Conservation (phyloP, 1,140 invertebrate genomes). For the Sinonovacula constricta region DNA sequence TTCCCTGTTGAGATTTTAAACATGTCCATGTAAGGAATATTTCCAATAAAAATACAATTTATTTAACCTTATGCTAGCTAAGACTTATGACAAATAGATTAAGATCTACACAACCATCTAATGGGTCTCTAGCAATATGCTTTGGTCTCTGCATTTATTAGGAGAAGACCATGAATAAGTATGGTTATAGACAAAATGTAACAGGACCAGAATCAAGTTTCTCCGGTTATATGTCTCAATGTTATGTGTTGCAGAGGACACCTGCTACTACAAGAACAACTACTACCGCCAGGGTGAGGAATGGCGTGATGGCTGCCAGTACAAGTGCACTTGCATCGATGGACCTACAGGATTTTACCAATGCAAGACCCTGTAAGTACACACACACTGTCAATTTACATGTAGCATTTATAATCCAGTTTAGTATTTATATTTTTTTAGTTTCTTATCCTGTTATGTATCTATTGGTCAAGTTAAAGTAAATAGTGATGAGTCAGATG, state of each 20-base stretch:
- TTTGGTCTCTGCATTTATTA: too few relatives aligned
- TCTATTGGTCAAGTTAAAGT: background rate
- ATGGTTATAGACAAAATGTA: too few relatives aligned
- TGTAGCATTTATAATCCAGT: background rate
- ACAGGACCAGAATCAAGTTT: too few relatives aligned
- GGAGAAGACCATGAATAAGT: too few relatives aligned
- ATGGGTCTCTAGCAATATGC: too few relatives aligned
- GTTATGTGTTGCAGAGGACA: constrained; percentile 50
- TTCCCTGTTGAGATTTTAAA: too few relatives aligned
- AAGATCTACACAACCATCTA: too few relatives aligned
- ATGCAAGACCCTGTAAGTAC: constrained; percentile 62
- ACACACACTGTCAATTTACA: background rate
- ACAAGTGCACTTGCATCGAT: constrained; percentile 69
- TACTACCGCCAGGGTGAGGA: constrained; percentile 61
- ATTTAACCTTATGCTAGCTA: too few relatives aligned
- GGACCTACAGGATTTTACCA: constrained; percentile 64
- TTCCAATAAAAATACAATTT: too few relatives aligned
- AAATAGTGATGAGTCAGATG: background rate
- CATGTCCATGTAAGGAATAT: too few relatives aligned
- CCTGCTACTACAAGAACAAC: constrained; percentile 64
- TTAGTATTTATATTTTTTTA: background rate
- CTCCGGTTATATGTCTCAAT: too few relatives aligned
- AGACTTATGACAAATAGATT: too few relatives aligned
- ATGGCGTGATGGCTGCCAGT: constrained; percentile 71
- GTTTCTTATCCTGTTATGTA: background rate